Percentiles rank a stretch among this genome's conserved stretches.
Evolutionary conservation across 2,797 vertebrate genomes (phyloP).

Genomic region (Lateolabrax maculatus): DNA sequence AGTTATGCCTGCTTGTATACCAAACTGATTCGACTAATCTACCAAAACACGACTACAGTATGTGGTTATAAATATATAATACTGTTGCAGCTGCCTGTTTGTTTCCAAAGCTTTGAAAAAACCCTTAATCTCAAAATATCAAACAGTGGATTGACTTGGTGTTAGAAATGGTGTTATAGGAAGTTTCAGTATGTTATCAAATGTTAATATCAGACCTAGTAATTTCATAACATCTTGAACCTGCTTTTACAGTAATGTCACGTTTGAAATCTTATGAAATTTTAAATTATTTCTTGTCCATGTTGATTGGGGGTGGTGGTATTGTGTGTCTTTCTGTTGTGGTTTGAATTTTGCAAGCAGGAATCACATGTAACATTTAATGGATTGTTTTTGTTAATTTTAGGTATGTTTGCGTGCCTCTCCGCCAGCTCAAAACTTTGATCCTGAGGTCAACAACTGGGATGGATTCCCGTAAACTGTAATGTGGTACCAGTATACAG

Average conservation of each 20-base stretch:
- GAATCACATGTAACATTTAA: neutral
- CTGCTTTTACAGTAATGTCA: neutral
- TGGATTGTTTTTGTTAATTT: neutral
- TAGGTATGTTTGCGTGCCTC: neutral
- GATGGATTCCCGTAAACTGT: neutral
- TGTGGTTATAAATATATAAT: neutral
- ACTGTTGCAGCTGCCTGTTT: constrained; percentile 1
- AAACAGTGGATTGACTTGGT: neutral
- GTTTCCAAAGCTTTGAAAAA: neutral
- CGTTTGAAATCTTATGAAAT: neutral
- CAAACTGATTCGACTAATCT: constrained; percentile 46
- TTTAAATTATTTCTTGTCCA: neutral
- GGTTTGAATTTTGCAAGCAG: neutral
- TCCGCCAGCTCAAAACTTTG: neutral
- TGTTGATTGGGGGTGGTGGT: neutral
- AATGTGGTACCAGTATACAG: neutral
- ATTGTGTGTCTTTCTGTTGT: neutral
- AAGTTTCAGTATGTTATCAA: neutral
- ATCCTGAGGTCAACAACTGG: neutral
- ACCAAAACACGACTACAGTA: constrained; percentile 3
- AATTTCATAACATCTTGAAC: neutral
- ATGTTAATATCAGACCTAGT: neutral
- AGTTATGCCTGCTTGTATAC: constrained; percentile 26
- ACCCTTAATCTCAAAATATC: neutral
- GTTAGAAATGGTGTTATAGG: neutral